Percentiles rank a stretch among this genome's conserved stretches.
These are phyloP conservation scores for Malacoctenus gilli DNA, from an alignment of 2,797 vertebrate genomes.

Conservation along the genomic window DNA sequence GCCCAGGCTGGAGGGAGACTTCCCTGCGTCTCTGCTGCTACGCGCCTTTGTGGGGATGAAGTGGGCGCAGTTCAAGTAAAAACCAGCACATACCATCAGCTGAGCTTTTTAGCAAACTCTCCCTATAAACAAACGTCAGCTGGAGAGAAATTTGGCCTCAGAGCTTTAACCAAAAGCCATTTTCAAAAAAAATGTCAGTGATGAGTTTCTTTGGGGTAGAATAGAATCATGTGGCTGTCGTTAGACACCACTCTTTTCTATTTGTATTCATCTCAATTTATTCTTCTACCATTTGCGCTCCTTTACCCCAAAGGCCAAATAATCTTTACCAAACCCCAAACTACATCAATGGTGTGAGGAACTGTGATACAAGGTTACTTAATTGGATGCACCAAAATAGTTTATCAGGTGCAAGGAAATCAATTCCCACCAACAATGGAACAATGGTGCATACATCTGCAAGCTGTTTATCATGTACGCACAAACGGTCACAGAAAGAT, in stretches of 20 bases:
- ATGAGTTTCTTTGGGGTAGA: too few relatives aligned
- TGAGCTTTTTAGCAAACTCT: too few relatives aligned
- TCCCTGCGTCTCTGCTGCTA: constrained; percentile 91
- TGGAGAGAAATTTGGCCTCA: too few relatives aligned
- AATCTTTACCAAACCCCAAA: constrained; percentile 34
- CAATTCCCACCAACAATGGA: constrained; percentile 60
- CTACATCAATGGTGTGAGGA: constrained; percentile 63
- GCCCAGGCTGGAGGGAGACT: constrained; percentile 92
- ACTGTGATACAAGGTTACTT: constrained; percentile 77
- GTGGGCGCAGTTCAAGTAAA: too few relatives aligned
- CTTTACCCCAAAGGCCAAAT: constrained; percentile 27
- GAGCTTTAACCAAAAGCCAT: too few relatives aligned
- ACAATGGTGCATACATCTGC: constrained; percentile 52
- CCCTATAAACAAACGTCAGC: too few relatives aligned
- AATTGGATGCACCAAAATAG: constrained; percentile 74
- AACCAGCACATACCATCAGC: too few relatives aligned
- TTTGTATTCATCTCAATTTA: constrained; percentile 43
- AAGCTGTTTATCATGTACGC: constrained; percentile 46
- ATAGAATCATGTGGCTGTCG: constrained; percentile 53
- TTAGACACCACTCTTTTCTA: constrained; percentile 51
- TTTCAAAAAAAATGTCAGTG: too few relatives aligned
- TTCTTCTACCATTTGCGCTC: constrained; percentile 47
- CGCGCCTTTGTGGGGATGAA: constrained; percentile 80
- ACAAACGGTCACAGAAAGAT: constrained; percentile 39
- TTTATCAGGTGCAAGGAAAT: too few relatives aligned